Evolutionary conservation across 1,140 invertebrate genomes (phyloP), one percentile per base, ranked within the genome.

Genomic region (Lordiphosa collinella): DNA sequence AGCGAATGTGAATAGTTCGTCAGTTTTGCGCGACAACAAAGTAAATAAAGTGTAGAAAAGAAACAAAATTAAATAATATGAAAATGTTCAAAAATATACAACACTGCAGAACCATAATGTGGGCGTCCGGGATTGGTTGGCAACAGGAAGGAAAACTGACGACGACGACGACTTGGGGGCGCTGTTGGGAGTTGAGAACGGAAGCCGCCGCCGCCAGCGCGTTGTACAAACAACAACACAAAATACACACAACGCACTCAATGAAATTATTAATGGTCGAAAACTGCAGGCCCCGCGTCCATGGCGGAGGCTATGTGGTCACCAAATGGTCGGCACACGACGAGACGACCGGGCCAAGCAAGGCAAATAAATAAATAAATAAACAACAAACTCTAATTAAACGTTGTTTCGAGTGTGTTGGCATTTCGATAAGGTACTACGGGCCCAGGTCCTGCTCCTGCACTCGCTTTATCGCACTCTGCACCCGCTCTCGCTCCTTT

Each of bases 311-410:
- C 60, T 22, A 54, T 34, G 41, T 56, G 58, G 44, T 58, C 46
- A 41, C 40, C 67, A 63, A 54, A 53, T 57, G 63, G 62, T 43
- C 51, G 55, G 41, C 66, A 54, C 49, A 52, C 44, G 53, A 52
- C 54, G 29, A 8, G 29, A 4, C 18, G 18, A 22, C 29, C 11
- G 10, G 38, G 34, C 37, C 22, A 37, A 32, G 41, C 8, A 22
- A 36, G 14, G 56, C 40, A 82, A 71, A 63, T 79, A 78, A 79
- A 79, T 79, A 76, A 76, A 76, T 76, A 79, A 80, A 68, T 82
- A 80, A 80, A 67, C 71, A 80, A 76, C 61, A 82, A 82, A 84
- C 78, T 82, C 76, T 82, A 82, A 82, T 82, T 82, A 82, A 82
- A 84, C 78, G 76, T 56, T 57, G 78, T 63, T 68, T 40, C 59